phyloP scores from a whole-genome alignment of 2,888 invertebrate species.

The Linhomoeus sp. region DNA sequence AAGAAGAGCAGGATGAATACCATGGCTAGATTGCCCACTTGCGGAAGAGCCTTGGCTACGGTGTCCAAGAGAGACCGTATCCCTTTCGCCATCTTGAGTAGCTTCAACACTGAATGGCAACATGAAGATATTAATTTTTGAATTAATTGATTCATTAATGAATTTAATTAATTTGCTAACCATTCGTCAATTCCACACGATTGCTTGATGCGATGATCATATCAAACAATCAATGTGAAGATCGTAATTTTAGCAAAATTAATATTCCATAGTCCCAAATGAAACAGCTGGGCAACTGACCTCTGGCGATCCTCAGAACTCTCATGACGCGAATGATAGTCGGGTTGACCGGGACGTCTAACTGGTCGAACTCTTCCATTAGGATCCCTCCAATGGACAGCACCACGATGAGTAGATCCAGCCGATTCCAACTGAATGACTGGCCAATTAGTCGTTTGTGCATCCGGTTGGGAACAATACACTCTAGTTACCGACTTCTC shows the following conservation, averaged over 20 bases:
- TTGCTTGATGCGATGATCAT: too few relatives aligned
- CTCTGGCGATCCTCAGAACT: constrained; percentile 83
- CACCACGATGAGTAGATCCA: constrained; percentile 91
- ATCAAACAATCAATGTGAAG: too few relatives aligned
- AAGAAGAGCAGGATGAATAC: constrained; percentile 96
- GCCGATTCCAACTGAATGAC: constrained; percentile 77
- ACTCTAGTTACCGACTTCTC: constrained; percentile 11
- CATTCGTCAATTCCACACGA: too few relatives aligned
- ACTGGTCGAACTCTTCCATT: constrained; percentile 86
- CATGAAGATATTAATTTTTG: too few relatives aligned
- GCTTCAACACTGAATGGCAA: constrained; percentile 70
- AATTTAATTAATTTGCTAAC: too few relatives aligned
- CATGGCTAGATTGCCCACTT: constrained; percentile 92
- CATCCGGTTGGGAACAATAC: too few relatives aligned
- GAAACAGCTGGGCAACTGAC: too few relatives aligned
- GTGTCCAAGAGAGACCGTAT: constrained; percentile 92
- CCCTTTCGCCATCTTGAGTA: constrained; percentile 98
- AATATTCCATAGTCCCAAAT: too few relatives aligned
- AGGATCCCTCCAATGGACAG: constrained; percentile 92
- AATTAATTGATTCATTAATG: too few relatives aligned
- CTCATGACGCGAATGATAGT: constrained; percentile 98
- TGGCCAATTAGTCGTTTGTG: too few relatives aligned
- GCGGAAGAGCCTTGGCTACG: constrained; percentile 96
- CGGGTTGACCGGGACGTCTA: constrained; percentile 96
- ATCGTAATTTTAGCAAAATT: too few relatives aligned